A percentile compares a stretch with the other conserved stretches of the same genome.
Conservation (phyloP, 2,888 invertebrate species). For the Pterostichus madidus region DNA sequence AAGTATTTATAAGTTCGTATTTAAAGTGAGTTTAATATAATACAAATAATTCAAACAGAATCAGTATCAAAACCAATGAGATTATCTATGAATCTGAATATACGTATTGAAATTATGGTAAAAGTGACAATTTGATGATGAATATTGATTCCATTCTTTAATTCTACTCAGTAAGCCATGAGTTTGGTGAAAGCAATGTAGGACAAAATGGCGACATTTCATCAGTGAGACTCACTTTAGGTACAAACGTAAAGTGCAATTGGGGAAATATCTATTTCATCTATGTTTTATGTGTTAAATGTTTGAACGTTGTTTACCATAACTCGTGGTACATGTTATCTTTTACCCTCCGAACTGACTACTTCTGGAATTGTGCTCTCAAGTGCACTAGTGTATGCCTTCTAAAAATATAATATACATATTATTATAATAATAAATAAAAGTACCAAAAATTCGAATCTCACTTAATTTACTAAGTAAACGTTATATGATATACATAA, state of each 20-base stretch:
- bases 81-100: background rate
- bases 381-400: slow-evolving; percentile 66
- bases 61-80: slow-evolving; percentile 15
- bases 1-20: slow-evolving; percentile 53
- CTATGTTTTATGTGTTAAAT: slow-evolving; percentile 67
- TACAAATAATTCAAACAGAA: background rate
- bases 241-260: slow-evolving; percentile 63
- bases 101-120: too few relatives aligned
- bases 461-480: slow-evolving; percentile 63
- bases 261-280: slow-evolving; percentile 59
- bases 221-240: slow-evolving; percentile 56
- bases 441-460: slow-evolving; percentile 64
- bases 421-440: slow-evolving; percentile 55
- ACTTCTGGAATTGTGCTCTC: slow-evolving; percentile 64
- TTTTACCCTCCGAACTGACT: slow-evolving; percentile 65
- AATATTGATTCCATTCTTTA: too few relatives aligned
- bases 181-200: background rate
- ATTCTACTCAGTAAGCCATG: too few relatives aligned
- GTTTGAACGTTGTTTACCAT: slow-evolving; percentile 65
- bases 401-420: slow-evolving; percentile 66
- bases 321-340: slow-evolving; percentile 61
- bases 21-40: slow-evolving; percentile 58
- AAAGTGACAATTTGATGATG: too few relatives aligned
- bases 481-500: slow-evolving; percentile 31
- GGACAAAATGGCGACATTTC: background rate